A percentile compares a stretch with the other conserved stretches of the same genome.
Conservation (phyloP, 2,888 invertebrate genomes). For the Netelia virgata region DNA sequence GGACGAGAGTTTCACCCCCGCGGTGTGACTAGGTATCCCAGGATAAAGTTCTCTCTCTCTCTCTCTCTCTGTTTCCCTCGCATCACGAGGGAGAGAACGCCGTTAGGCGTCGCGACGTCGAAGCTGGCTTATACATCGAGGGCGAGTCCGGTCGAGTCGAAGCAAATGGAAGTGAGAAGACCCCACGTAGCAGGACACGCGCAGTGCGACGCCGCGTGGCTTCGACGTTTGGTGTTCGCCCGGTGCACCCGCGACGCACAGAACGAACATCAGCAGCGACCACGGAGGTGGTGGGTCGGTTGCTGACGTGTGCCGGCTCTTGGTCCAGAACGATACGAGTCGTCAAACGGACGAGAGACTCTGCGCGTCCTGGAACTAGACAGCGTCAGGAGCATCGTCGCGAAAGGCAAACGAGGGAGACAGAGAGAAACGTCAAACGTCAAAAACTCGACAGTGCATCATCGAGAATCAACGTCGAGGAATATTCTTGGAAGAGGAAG, state of each 20-base stretch:
- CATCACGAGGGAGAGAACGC: slow-evolving; percentile 65
- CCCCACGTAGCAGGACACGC: slow-evolving; percentile 63
- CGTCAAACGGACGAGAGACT: slow-evolving; percentile 46
- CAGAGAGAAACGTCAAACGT: slow-evolving; percentile 11
- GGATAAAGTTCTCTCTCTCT: slow-evolving; percentile 10
- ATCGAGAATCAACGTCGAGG: slow-evolving; percentile 37
- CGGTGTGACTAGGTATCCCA: slow-evolving; percentile 47
- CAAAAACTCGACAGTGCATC: slow-evolving; percentile 69
- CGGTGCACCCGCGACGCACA: slow-evolving; percentile 86
- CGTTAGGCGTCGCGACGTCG: slow-evolving; percentile 74
- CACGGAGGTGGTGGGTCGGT: slow-evolving; percentile 54
- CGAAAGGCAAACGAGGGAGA: slow-evolving; percentile 9
- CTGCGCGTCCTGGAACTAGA: slow-evolving; percentile 33
- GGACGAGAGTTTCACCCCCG: slow-evolving; percentile 66
- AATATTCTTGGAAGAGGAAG: slow-evolving; percentile 16
- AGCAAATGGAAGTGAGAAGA: slow-evolving; percentile 55
- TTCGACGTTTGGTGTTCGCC: slow-evolving; percentile 86
- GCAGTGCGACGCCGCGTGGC: slow-evolving; percentile 86
- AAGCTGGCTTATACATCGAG: slow-evolving; percentile 77
- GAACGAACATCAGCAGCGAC: slow-evolving; percentile 78
- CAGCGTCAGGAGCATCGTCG: slow-evolving; percentile 60
- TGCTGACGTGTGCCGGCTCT: slow-evolving; percentile 56
- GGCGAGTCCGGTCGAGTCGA: slow-evolving; percentile 80
- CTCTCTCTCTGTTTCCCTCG: slow-evolving; percentile 49
- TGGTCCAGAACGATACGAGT: slow-evolving; percentile 57